phyloP scores from a whole-genome alignment of 2,113 vertebrate species.

The Opisthocomus hoazin region DNA sequence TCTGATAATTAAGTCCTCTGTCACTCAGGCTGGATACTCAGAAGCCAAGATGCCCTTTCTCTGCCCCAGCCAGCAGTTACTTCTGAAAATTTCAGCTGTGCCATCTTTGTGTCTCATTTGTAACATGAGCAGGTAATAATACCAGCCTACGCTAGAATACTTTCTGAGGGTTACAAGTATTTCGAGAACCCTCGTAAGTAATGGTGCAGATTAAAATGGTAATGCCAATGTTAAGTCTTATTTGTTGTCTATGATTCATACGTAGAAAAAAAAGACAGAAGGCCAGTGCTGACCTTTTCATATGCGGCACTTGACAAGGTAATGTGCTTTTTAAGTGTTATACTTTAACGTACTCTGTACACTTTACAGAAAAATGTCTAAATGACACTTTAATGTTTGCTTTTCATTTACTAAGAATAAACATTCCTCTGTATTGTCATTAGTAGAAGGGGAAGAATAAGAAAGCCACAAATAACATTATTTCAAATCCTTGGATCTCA shows the following conservation, averaged over 20 bases:
- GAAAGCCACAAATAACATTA: background rate
- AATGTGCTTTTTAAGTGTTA: background rate
- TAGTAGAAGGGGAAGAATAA: background rate
- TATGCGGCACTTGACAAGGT: background rate
- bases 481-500: background rate
- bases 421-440: background rate
- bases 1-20: background rate
- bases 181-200: slow-evolving; percentile 10
- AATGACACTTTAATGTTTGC: background rate
- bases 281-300: background rate
- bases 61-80: background rate
- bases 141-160: background rate
- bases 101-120: background rate
- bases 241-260: background rate
- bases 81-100: background rate
- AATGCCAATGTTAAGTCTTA: background rate
- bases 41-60: background rate
- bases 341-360: background rate
- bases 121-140: background rate
- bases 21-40: background rate
- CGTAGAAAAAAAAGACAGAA: background rate
- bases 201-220: background rate
- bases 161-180: background rate
- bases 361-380: background rate
- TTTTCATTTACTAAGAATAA: background rate